A percentile compares a stretch with the other conserved stretches of the same genome.
Conservation (phyloP, 1,140 invertebrate genomes). For the Anoplolepis gracilipes region DNA sequence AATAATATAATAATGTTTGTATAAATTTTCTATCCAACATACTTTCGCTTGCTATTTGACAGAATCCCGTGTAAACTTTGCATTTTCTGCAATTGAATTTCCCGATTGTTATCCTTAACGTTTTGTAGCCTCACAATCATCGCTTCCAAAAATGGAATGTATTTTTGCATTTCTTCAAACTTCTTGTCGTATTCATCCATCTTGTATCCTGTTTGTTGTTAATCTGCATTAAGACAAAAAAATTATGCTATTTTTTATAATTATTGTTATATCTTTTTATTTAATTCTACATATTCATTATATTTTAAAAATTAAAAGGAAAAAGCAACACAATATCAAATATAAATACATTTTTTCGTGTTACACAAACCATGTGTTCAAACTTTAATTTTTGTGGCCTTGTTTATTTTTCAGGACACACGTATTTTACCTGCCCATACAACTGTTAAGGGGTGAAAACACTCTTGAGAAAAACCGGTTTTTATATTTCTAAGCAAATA, state of each 20-base stretch:
- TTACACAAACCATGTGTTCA: too few relatives aligned
- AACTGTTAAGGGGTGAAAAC: too few relatives aligned
- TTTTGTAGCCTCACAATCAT: constrained; percentile 88
- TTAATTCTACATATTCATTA: neutral
- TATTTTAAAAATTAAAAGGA: too few relatives aligned
- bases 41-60: constrained; percentile 88
- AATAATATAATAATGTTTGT: neutral
- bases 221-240: constrained; percentile 71
- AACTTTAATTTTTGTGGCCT: too few relatives aligned
- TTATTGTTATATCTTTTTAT: neutral
- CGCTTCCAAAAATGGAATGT: constrained; percentile 88
- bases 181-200: constrained; percentile 87
- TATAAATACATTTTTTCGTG: too few relatives aligned
- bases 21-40: constrained; percentile 58
- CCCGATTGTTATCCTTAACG: constrained; percentile 85
- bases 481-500: too few relatives aligned
- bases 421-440: too few relatives aligned
- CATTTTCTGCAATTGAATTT: constrained; percentile 88
- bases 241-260: constrained; percentile 43
- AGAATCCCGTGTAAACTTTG: constrained; percentile 88
- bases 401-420: too few relatives aligned
- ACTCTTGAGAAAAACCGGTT: too few relatives aligned
- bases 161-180: constrained; percentile 89
- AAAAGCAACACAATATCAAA: too few relatives aligned
- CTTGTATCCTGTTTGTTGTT: constrained; percentile 54